Evolutionary conservation across 2,113 vertebrate genomes (phyloP).

Genomic region (Pica pica): DNA sequence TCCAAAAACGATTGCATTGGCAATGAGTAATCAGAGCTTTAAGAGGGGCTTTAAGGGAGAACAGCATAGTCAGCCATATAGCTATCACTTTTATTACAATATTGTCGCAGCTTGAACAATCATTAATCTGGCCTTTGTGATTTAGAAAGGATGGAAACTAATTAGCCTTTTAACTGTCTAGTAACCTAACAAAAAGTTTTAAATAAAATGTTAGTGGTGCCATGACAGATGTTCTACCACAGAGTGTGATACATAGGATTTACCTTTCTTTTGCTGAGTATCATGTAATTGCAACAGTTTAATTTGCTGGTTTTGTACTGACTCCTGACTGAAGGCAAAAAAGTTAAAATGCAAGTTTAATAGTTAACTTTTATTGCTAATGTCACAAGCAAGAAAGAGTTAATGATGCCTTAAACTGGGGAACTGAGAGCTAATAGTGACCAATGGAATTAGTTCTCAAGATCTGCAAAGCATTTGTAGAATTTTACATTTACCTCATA

Average conservation of each 20-base stretch:
- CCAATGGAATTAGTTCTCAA: not conserved
- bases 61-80: not conserved
- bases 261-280: constrained; percentile 23
- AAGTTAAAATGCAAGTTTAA: constrained; percentile 65
- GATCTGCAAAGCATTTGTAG: not conserved
- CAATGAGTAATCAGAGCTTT: constrained; percentile 18
- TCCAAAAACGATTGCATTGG: not conserved
- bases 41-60: not conserved
- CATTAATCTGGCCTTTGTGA: constrained; percentile 70
- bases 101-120: constrained; percentile 46
- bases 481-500: not conserved
- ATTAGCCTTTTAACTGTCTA: constrained; percentile 47
- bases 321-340: constrained; percentile 22
- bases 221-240: constrained; percentile 44
- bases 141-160: constrained; percentile 23
- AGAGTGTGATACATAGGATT: constrained; percentile 1
- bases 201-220: constrained; percentile 22
- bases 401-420: constrained; percentile 1
- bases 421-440: not conserved
- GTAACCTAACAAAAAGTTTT: not conserved
- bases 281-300: constrained; percentile 9
- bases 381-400: constrained; percentile 31
- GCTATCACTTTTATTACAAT: constrained; percentile 9
- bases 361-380: constrained; percentile 74
- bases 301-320: constrained; percentile 52